Evolutionary conservation across 2,113 vertebrate genomes (phyloP).

Genomic region (Dicrurus megarhynchus): DNA sequence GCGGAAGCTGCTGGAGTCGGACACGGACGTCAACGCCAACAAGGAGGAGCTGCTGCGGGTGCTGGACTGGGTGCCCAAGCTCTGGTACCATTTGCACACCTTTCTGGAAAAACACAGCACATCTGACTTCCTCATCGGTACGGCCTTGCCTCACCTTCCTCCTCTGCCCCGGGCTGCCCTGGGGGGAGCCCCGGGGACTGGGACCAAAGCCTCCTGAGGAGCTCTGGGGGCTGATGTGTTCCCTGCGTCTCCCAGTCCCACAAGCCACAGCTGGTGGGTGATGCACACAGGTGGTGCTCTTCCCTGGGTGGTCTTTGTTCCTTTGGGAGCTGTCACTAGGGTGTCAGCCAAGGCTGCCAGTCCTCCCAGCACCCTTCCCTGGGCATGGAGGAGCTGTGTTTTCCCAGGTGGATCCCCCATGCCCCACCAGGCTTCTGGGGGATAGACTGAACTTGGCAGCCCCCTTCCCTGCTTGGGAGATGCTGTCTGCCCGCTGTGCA

Average conservation of each 20-base stretch:
- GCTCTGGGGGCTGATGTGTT: accelerated
- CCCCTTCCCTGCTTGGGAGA: not conserved
- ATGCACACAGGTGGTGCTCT: not conserved
- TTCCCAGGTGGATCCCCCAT: not conserved
- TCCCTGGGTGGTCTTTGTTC: not conserved
- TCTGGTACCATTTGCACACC: conserved; percentile 96
- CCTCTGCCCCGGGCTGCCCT: accelerated
- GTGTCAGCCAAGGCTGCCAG: not conserved
- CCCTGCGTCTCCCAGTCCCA: not conserved
- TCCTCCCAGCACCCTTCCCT: too few species aligned
- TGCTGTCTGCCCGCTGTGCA: not conserved
- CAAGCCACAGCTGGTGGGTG: not conserved
- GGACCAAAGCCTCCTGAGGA: not conserved
- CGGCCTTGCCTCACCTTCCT: not conserved
- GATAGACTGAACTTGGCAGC: not conserved
- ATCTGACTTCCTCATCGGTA: conserved; percentile 97
- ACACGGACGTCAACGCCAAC: conserved; percentile 75
- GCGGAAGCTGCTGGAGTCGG: conserved; percentile 88
- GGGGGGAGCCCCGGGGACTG: not conserved
- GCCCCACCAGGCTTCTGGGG: not conserved
- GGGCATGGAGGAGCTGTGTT: not conserved
- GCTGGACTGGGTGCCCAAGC: conserved; percentile 94
- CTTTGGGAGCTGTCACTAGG: not conserved
- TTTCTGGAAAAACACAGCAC: conserved; percentile 98
- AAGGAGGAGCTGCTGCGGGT: conserved; percentile 84